Base-by-base conservation (phyloP, 2,888 invertebrate genomes). In the Eristalinus aeneus region DNA sequence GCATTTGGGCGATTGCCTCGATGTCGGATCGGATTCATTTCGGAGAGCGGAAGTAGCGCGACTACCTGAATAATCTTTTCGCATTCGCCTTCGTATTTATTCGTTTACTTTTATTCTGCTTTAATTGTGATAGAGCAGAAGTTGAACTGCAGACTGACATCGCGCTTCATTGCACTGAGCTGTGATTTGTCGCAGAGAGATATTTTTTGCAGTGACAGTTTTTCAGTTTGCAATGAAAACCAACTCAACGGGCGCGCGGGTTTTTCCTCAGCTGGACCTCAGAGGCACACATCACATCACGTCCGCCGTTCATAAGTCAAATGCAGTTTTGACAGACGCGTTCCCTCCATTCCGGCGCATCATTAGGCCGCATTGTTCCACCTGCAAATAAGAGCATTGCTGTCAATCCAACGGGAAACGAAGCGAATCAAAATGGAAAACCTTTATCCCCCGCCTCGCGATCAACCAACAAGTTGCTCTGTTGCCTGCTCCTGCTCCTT, bases 351-450 rank as follows among this genome's bases (percentile, higher is more conserved):
- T n/a, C 6, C n/a, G 11, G n/a, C 1, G 46, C 46, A 11, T 23
- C 74, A 27, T 56, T 58, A 65, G 2, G 16, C 16, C 12, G 8
- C 23, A 32, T 60, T 69, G 22, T 16, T 53, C n/a, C 78, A 83
- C 78, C 83, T 83, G 83, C 68, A 11, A 74, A 64, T 46, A 67
- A 60, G 39, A 34, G 23, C 36, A 32, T 60, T 32, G 60, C 65
- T 12, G 32, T 32, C 23, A 63, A 69, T 74, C 46, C 56, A 39
- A 56, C 22, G 6, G 34, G 58, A 22, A 23, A 12, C 2, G n/a
- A 9, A 31, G 46, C 20, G 27, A 63, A 39, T 23, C 23, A 23
- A 16, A 8, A 22, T 60, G 67, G 32, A 27, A 77, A 72, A 72
- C 65, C 54, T 46, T 67, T 67, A 81, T 81, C 71, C 60, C 34